These are phyloP conservation scores for Neoascia interrupta DNA, from an alignment of 2,888 invertebrate genomes.

Conservation along the genomic window DNA sequence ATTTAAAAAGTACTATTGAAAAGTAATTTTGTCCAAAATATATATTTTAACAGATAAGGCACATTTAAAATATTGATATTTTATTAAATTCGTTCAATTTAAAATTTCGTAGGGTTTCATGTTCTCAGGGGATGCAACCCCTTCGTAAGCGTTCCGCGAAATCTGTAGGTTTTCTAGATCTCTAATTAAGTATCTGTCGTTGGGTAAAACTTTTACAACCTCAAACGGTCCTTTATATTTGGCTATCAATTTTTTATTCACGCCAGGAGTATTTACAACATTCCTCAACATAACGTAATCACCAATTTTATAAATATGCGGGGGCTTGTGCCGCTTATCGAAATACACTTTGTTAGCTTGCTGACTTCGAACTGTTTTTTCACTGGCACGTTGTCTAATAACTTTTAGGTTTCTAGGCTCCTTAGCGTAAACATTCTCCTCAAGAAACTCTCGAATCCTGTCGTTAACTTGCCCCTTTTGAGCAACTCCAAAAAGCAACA, in stretches of 20 bases:
- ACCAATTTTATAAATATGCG: conserved; percentile 39
- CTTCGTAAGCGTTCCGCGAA: conserved; percentile 57
- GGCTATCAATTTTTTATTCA: conserved; percentile 68
- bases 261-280: conserved; percentile 63
- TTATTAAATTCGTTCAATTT: too few species aligned
- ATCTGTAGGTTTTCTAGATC: conserved; percentile 70
- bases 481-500: conserved; percentile 60
- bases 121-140: conserved; percentile 23
- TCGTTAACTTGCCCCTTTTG: too few species aligned
- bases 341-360: conserved; percentile 63
- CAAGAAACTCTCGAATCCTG: conserved; percentile 5
- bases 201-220: conserved; percentile 48
- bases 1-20: too few species aligned
- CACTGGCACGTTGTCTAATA: conserved; percentile 6
- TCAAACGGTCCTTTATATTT: conserved; percentile 70
- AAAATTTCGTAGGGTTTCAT: conserved; percentile 35
- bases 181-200: conserved; percentile 67
- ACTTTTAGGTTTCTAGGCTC: conserved; percentile 12
- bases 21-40: too few species aligned
- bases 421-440: conserved; percentile 1
- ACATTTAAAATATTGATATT: too few species aligned
- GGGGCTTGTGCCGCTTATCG: conserved; percentile 61
- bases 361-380: conserved; percentile 69
- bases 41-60: too few species aligned
- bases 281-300: conserved; percentile 69